Percentiles rank a stretch among this genome's conserved stretches.
Conservation (phyloP, 2,888 invertebrate genomes). For the Eupeodes luniger region DNA sequence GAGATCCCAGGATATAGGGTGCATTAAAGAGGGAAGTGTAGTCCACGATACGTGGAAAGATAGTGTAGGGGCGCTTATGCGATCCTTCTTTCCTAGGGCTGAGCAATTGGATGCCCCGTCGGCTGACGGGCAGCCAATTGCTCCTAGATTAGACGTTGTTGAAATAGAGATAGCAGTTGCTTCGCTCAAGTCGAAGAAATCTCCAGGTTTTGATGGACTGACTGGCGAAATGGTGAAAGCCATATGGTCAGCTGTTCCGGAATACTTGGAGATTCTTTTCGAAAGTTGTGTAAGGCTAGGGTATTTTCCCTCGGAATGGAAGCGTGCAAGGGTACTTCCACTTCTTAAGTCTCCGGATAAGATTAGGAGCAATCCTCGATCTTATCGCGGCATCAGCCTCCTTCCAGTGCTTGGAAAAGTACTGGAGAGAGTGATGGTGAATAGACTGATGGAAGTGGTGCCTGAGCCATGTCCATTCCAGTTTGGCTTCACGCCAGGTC, state of each 20-base stretch:
- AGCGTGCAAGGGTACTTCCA: slow-evolving; percentile 44
- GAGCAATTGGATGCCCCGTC: not conserved
- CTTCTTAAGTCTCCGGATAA: slow-evolving; percentile 67
- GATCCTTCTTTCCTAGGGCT: slow-evolving; percentile 22
- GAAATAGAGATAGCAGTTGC: not conserved
- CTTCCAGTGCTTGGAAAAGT: slow-evolving; percentile 74
- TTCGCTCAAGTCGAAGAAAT: slow-evolving; percentile 10
- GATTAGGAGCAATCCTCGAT: slow-evolving; percentile 68
- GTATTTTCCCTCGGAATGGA: slow-evolving; percentile 54
- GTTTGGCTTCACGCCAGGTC: slow-evolving; percentile 37
- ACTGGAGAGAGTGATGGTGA: slow-evolving; percentile 55
- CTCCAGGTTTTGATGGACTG: slow-evolving; percentile 41
- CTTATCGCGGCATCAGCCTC: slow-evolving; percentile 30
- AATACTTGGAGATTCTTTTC: slow-evolving; percentile 30
- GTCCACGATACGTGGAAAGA: slow-evolving; percentile 21
- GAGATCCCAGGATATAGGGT: not conserved
- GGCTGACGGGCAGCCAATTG: no score
- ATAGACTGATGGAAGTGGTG: slow-evolving; percentile 9
- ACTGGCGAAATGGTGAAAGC: slow-evolving; percentile 52
- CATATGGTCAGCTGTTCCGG: slow-evolving; percentile 47
- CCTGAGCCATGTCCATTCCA: slow-evolving; percentile 20
- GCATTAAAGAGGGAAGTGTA: not conserved
- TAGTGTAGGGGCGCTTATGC: slow-evolving; percentile 5
- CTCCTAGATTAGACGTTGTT: no score
- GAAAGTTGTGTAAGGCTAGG: slow-evolving; percentile 25